phyloP scores from a whole-genome alignment of 2,113 vertebrate species.

The Calonectris borealis region DNA sequence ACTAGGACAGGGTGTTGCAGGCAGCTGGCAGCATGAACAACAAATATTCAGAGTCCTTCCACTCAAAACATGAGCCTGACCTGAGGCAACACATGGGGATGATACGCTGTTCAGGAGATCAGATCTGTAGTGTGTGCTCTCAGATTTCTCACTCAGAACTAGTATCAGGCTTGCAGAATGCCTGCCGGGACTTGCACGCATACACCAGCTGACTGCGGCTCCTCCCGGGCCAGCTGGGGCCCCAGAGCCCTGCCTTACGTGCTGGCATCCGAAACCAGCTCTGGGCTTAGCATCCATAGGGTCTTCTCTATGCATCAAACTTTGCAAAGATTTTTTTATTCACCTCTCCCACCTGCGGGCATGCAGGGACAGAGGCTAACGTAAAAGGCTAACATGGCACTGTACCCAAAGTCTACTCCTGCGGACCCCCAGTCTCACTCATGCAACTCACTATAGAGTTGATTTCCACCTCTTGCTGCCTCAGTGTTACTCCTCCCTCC shows the following conservation, averaged over 20 bases:
- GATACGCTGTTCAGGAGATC: conserved; percentile 2
- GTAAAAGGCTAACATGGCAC: not conserved
- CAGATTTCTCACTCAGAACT: conserved; percentile 35
- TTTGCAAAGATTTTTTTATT: not conserved
- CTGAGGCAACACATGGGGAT: not conserved
- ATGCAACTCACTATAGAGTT: not conserved
- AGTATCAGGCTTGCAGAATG: not conserved
- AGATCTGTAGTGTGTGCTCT: conserved; percentile 7
- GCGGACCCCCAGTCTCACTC: not conserved
- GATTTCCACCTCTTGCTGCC: not conserved
- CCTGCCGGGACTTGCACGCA: not conserved
- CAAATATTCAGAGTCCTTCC: not conserved
- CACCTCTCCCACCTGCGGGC: not conserved
- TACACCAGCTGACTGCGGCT: not conserved
- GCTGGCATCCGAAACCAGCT: not conserved
- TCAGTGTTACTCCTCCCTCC: not conserved
- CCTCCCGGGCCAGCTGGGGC: not conserved
- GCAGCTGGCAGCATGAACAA: not conserved
- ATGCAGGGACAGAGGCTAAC: not conserved
- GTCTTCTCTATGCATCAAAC: not conserved
- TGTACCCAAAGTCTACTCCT: not conserved
- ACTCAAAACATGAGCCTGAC: not conserved
- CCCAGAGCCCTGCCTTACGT: not conserved
- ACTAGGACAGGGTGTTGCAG: not conserved
- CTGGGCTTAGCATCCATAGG: not conserved